Base-by-base conservation (phyloP, 1,140 invertebrate genomes). In the Megalopta genalis region DNA sequence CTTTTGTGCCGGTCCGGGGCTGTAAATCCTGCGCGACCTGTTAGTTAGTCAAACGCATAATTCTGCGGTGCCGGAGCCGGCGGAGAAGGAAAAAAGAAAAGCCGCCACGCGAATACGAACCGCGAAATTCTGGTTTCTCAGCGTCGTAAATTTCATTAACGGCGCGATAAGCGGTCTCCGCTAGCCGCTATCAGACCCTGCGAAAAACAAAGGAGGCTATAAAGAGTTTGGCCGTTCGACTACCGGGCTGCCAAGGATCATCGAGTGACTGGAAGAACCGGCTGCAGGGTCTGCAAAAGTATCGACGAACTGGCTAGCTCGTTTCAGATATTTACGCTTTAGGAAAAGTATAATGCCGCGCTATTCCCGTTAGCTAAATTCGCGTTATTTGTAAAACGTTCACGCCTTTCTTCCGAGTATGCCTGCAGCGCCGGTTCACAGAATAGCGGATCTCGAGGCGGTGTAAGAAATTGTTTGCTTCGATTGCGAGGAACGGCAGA, bases 1-100 rank as follows among this genome's bases (percentile, higher is more conserved):
- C 70, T 62, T 80, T 79, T 74, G 76, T 25, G 76, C 69, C 25
- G 32, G n/a, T 27, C 23, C 75, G 46, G 7, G 69, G 81, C 18
- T 76, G 83, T 85, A 85, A 85, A 85, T 85, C 27, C 62, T 67
- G 54, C 18, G n/a, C 66, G 57, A 21, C 57, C 52, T 37, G 82
- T 80, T 83, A 75, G 68, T 84, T 63, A 79, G 77, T 57, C 83
- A 69, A 70, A 60, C 64, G 65, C 62, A 74, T 84, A 84, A 84
- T 84, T 84, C 71, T 80, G 60, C 27, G 18, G 18, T 62, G 25
- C 16, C 25, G 6, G 16, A n/a, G 42, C 4, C 37, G 3, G 6
- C 16, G 46, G 18, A 63, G 9, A 6, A 8, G 7, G 62, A 25
- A 23, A 37, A 37, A 27, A 77, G 39, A 70, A 37, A 64, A 64